These are phyloP conservation scores for Hirtodrosophila alboralis DNA, from an alignment of 2,888 invertebrate genomes.

Conservation along the genomic window DNA sequence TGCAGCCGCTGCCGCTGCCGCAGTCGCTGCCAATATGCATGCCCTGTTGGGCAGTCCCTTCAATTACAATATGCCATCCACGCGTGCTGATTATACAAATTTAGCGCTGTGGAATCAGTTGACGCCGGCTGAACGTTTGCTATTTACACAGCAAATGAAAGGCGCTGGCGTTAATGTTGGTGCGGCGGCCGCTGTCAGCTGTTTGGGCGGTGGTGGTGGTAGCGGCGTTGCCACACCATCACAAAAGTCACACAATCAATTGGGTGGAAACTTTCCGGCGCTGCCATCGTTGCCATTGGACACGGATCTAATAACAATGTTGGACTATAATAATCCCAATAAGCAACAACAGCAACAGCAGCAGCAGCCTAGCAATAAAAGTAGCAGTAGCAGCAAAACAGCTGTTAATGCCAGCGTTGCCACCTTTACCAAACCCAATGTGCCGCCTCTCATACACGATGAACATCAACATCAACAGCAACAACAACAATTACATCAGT, in stretches of 20 bases:
- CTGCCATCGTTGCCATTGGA: constrained; percentile 78
- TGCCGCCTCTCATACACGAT: constrained; percentile 61
- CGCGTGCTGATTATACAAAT: constrained; percentile 78
- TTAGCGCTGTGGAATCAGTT: constrained; percentile 82
- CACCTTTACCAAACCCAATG: constrained; percentile 68
- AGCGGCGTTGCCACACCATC: constrained; percentile 13
- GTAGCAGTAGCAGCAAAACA: constrained; percentile 17
- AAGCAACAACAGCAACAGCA: constrained; percentile 57
- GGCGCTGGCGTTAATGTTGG: constrained; percentile 31
- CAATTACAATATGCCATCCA: constrained; percentile 77
- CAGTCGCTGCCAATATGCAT: constrained; percentile 61
- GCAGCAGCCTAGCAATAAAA: constrained; percentile 20
- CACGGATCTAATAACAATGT: constrained; percentile 80
- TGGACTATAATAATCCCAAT: constrained; percentile 80
- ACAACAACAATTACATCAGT: constrained; percentile 16
- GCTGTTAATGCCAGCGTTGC: constrained; percentile 15
- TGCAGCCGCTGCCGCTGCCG: constrained; percentile 56
- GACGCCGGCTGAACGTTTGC: constrained; percentile 73
- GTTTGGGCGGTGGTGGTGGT: constrained; percentile 10
- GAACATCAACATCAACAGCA: constrained; percentile 24
- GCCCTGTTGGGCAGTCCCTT: constrained; percentile 63
- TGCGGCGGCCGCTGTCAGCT: no score
- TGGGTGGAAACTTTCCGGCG: constrained; percentile 58
- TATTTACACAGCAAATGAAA: constrained; percentile 80
- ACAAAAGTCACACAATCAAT: constrained; percentile 18